Evolutionary conservation across 92 coral and sea anemone species (phyloP).

Genomic region (Montipora capitata): DNA sequence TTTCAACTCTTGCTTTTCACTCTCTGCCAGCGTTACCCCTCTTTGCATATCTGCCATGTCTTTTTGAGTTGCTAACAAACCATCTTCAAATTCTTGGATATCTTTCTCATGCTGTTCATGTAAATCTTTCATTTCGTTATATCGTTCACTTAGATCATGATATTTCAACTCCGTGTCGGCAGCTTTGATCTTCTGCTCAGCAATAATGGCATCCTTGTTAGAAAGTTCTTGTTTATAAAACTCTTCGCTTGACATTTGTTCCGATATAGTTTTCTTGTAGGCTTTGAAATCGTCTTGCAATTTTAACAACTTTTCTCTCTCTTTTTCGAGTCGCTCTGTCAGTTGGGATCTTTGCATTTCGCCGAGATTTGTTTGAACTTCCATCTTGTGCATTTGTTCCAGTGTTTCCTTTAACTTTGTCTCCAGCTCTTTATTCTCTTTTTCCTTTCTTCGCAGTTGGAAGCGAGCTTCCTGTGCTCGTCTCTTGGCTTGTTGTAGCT

Average conservation of each 20-base stretch:
- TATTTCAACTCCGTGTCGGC: slow-evolving; percentile 77
- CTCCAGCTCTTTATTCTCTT: slow-evolving; percentile 35
- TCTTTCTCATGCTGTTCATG: slow-evolving; percentile 70
- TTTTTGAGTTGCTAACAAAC: slow-evolving; percentile 72
- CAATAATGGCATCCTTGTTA: slow-evolving; percentile 74
- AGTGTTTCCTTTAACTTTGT: slow-evolving; percentile 45
- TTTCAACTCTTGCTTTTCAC: slow-evolving; percentile 75
- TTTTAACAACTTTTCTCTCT: slow-evolving; percentile 60
- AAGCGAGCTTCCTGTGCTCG: slow-evolving; percentile 33
- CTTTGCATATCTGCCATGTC: slow-evolving; percentile 88
- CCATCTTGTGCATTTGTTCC: slow-evolving; percentile 75
- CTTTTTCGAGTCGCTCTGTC: slow-evolving; percentile 76
- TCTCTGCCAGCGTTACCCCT: slow-evolving; percentile 74
- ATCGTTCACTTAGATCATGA: slow-evolving; percentile 73
- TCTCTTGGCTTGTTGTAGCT: slow-evolving; percentile 49
- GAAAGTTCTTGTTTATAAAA: slow-evolving; percentile 64
- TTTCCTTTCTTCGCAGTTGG: slow-evolving; percentile 42
- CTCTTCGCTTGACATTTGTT: slow-evolving; percentile 68
- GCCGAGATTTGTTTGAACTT: slow-evolving; percentile 56
- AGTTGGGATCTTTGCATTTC: slow-evolving; percentile 29
- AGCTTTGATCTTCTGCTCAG: slow-evolving; percentile 73
- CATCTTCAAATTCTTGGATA: slow-evolving; percentile 80
- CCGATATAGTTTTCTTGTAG: slow-evolving; percentile 57
- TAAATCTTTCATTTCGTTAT: slow-evolving; percentile 52
- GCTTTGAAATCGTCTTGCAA: slow-evolving; percentile 62